Percentiles rank a stretch among this genome's conserved stretches.
Evolutionary conservation across 1,140 invertebrate species (phyloP).

Genomic region (Bradynema listronoti): DNA sequence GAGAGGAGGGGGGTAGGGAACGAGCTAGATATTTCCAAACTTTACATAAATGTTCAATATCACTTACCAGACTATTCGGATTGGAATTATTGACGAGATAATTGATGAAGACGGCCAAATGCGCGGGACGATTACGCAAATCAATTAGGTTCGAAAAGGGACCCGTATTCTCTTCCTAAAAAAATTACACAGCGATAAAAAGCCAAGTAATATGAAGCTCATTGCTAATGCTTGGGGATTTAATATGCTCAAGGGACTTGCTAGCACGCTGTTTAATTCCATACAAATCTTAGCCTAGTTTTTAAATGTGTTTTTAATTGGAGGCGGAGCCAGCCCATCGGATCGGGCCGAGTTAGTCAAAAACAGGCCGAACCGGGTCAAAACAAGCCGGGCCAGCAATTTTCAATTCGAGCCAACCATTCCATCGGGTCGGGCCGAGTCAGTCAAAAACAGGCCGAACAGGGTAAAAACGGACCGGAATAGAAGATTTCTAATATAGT

Average conservation of each 20-base stretch:
- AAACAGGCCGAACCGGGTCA: too few species aligned
- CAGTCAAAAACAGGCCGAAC: too few species aligned
- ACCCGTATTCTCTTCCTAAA: conserved; percentile 21
- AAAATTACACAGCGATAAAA: not conserved
- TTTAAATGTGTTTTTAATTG: conserved; percentile 8
- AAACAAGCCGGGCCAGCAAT: too few species aligned
- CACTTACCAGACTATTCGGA: conserved; percentile 31
- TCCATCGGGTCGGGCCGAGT: too few species aligned
- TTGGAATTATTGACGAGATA: conserved; percentile 33
- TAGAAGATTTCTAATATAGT: too few species aligned
- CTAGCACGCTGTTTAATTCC: too few species aligned
- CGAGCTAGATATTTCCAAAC: not conserved
- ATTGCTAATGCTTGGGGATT: too few species aligned
- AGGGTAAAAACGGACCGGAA: too few species aligned
- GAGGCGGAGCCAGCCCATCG: too few species aligned
- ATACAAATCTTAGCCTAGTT: conserved; percentile 1
- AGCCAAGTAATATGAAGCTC: not conserved
- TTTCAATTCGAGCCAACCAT: too few species aligned
- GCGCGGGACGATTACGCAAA: conserved; percentile 21
- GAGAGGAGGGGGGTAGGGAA: not conserved
- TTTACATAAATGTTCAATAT: not conserved
- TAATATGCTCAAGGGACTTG: too few species aligned
- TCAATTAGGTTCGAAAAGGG: conserved; percentile 32
- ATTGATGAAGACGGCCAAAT: conserved; percentile 30
- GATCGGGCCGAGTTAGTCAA: too few species aligned